A percentile compares a stretch with the other conserved stretches of the same genome.
Conservation (phyloP, 2,113 vertebrate genomes). For the Pollimyrus isidori region DNA sequence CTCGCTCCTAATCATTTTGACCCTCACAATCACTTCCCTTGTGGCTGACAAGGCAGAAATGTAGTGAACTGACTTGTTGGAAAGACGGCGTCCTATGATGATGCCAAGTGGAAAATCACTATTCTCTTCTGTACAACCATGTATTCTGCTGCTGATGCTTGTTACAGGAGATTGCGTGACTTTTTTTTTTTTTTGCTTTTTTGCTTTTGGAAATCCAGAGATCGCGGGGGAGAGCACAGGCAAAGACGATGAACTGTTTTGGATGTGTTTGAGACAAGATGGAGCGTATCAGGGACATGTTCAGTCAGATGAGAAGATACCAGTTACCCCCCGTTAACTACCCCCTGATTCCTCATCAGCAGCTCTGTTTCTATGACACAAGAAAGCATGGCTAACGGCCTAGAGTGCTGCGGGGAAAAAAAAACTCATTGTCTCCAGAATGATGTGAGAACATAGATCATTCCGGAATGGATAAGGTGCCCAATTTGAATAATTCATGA, state of each 20-base stretch:
- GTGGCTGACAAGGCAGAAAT: background rate
- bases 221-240: background rate
- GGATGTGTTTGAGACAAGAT: background rate
- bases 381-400: background rate
- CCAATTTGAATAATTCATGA: constrained; percentile 11
- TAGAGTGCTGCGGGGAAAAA: background rate
- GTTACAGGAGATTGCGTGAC: background rate
- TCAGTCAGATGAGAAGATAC: background rate
- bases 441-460: background rate
- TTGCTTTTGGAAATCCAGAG: background rate
- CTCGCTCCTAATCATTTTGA: background rate
- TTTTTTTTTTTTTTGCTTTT: background rate
- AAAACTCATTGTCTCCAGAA: background rate
- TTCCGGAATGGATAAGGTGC: background rate
- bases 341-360: background rate
- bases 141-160: background rate
- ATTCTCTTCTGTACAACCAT: background rate
- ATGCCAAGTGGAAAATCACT: background rate
- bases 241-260: background rate
- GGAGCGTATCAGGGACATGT: background rate
- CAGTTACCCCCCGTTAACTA: background rate
- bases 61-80: background rate
- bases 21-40: background rate
- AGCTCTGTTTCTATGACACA: background rate
- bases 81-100: background rate